Base-by-base conservation (phyloP, 2,888 invertebrate genomes). In the Drosophila multiciliata region DNA sequence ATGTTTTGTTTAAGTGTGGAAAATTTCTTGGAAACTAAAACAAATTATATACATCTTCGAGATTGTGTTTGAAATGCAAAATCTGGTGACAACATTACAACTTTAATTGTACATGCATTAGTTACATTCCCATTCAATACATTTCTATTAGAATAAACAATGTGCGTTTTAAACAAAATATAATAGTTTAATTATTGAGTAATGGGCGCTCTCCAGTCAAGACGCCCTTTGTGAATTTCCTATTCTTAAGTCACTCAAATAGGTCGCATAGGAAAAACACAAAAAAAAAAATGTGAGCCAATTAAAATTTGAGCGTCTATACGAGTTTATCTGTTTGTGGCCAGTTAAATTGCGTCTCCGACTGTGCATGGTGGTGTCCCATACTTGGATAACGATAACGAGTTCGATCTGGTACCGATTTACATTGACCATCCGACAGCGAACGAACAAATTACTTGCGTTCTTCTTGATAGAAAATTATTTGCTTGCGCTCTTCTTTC, bases 361-460 rank as follows among this genome's bases (percentile, higher is more conserved):
- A 74, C 70, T 84, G 68, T 80, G 78, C 65, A 74, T 74, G 38
- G 45, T 57, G 11, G 11, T 26, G 58, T 45, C 68, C 66, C 69
- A 54, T 68, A 63, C 75, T 83, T 82, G 83, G 85, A 86, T 86
- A 86, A 87, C 77, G 77, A 87, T 83, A 89, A 80, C 87, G 68
- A 77, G 87, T 87, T 87, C 73, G 78, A 89, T 89, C 87, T 87
- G 85, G 87, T 75, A 82, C 64, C 78, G 85, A 84, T 84, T 83
- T 86, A 78, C 78, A 60, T 57, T 48, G 17, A 23, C 17, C 62
- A 33, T 20, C 32, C 40, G 15, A 26, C 42, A 64, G 23, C 45
- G 15, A 26, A 23, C 45, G 15, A 45, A 15, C 15, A 15, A 17
- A 53, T 17, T 11, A 29, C 60, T 78, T 53, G 55, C 54, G 54